phyloP scores from a whole-genome alignment of 2,113 vertebrate species.

The Acanthisitta chloris region DNA sequence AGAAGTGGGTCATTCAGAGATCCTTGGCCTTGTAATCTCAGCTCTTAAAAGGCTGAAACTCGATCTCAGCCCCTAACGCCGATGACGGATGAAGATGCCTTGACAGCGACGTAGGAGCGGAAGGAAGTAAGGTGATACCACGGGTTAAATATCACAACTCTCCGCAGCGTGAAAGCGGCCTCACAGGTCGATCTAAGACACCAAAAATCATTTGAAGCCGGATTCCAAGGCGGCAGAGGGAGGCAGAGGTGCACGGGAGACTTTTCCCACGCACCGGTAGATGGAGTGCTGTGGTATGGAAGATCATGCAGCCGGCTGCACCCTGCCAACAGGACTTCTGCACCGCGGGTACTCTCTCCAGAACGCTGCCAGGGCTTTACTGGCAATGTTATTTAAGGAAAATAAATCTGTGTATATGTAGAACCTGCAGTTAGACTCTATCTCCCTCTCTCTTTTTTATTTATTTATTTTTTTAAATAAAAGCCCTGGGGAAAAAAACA shows the following conservation, averaged over 20 bases:
- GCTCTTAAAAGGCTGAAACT: not conserved
- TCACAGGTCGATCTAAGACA: not conserved
- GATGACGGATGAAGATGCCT: not conserved
- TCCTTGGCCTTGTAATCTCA: not conserved
- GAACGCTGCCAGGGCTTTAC: accelerated
- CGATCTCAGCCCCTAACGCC: not conserved
- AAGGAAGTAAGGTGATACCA: not conserved
- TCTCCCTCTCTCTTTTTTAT: too few relatives aligned
- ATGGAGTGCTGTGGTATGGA: not conserved
- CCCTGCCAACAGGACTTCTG: not conserved
- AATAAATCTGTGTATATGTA: too few relatives aligned
- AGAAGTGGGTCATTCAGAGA: not conserved
- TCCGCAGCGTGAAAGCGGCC: not conserved
- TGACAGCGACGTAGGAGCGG: not conserved
- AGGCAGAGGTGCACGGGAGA: not conserved
- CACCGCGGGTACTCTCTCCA: accelerated
- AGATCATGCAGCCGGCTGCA: too few relatives aligned
- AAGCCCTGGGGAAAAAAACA: not conserved
- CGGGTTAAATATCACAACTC: not conserved
- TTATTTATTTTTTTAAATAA: not conserved
- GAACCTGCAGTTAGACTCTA: not conserved
- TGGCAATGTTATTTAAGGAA: not conserved
- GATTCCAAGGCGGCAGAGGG: not conserved
- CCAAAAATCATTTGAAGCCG: accelerated
- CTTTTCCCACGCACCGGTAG: not conserved